Base-by-base conservation (phyloP, 2,113 vertebrate species). In the Alethe diademata region DNA sequence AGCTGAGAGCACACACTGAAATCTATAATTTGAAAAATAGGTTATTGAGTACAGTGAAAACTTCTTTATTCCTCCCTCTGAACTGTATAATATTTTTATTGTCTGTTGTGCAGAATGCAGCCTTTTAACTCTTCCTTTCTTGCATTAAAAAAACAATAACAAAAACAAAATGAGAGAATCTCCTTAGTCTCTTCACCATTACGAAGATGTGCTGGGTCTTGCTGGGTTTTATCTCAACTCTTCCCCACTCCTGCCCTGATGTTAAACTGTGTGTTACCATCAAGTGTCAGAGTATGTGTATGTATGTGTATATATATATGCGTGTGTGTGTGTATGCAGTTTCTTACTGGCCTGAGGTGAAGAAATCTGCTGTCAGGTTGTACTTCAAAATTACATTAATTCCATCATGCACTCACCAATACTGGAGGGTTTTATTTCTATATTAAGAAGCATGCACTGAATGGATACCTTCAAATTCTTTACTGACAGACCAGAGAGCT, bases 261-360 rank as follows among this genome's bases (percentile, higher is more conserved):
- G 38, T 26, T 42, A 57, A 57, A 12, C 15, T 36, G 14, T 3
- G 5, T 8, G 11, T 29, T 50, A 45, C 28, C 33, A n/a, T n/a
- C 25, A 71, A 50, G 35, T 9, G 11, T 58, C 19, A 51, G 8
- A 38, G 9, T 20, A 25, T 36, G 14, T 11, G 2, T 9, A 3
- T 36, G 1, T 7, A 3, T 18, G 2, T 25, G 2, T 12, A 3
- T 33, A 8, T 7, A 3, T 20, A 2, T 9, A 2, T 28, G 26
- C 13, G 12, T 40, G 22, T 36, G 26, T 31, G 16, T 76, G 25
- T 60, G 13, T 19, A 25, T 20, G 56, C 23, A n/a, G 28, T 53
- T 93, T 76, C 28, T 86, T 25, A 76, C 22, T 40, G 70, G 25
- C 9, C 33, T 83, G n/a, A 86, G 48, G 57, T 56, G n/a, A 84